phyloP scores from a whole-genome alignment of 2,888 invertebrate species.

The Eupithecia insigniata region DNA sequence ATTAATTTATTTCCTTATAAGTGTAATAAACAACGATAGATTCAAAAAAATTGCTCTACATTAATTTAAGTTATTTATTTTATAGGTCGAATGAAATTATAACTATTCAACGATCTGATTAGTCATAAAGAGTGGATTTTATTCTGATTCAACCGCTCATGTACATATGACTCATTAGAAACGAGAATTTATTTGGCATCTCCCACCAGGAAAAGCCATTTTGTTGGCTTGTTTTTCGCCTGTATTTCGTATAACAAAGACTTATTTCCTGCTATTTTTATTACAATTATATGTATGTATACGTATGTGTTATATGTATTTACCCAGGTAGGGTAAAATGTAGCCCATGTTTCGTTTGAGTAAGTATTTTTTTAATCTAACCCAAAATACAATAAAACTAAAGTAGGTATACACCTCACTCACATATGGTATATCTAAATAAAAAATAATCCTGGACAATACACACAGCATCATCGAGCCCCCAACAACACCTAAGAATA shows the following conservation, averaged over 20 bases:
- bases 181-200: constrained; percentile 5
- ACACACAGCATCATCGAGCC: neutral
- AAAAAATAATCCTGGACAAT: neutral
- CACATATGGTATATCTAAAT: no score
- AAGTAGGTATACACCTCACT: no score
- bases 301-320: no score
- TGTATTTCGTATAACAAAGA: neutral
- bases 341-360: neutral
- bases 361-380: no score
- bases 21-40: no score
- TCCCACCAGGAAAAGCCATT: constrained; percentile 5
- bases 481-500: neutral
- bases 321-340: no score
- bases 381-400: no score
- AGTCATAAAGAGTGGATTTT: neutral
- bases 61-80: no score
- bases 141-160: neutral
- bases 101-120: neutral
- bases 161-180: constrained; percentile 8
- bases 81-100: neutral
- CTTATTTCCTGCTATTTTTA: neutral
- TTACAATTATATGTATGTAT: no score
- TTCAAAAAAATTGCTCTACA: no score
- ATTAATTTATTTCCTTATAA: no score
- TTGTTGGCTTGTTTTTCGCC: neutral